Evolutionary conservation across 2,888 invertebrate genomes (phyloP).

Genomic region (Agriopis leucophaearia): DNA sequence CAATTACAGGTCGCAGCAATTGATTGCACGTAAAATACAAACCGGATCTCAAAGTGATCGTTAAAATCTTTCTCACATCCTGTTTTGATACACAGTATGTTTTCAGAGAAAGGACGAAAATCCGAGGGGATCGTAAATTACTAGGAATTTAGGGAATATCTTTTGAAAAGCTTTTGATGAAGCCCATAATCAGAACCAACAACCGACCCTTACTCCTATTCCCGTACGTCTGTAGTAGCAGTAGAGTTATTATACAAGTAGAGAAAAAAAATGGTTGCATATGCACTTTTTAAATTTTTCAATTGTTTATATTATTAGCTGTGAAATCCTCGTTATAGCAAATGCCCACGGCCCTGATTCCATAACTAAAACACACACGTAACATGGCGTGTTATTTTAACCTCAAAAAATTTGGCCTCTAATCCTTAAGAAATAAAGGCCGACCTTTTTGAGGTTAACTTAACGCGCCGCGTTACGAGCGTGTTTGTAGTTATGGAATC

Average conservation of each 20-base stretch:
- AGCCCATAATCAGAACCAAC: neutral
- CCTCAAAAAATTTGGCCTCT: no score
- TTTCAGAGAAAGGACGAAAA: neutral
- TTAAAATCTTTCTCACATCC: constrained; percentile 4
- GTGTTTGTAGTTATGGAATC: no score
- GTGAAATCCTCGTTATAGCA: neutral
- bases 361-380: no score
- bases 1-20: constrained; percentile 74
- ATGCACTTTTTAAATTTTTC: neutral
- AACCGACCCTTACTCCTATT: no score
- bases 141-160: neutral
- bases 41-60: constrained; percentile 34
- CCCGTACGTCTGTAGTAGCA: no score
- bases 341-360: no score
- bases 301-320: neutral
- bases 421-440: no score
- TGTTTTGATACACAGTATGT: constrained; percentile 9
- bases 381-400: no score
- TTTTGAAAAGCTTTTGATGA: neutral
- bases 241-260: no score
- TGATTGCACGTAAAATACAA: constrained; percentile 72
- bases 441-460: no score
- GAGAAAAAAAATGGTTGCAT: neutral
- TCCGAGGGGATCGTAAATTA: neutral
- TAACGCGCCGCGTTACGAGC: no score